phyloP scores from a whole-genome alignment of 2,113 vertebrate species.

The Mesembrinibis cayennensis region DNA sequence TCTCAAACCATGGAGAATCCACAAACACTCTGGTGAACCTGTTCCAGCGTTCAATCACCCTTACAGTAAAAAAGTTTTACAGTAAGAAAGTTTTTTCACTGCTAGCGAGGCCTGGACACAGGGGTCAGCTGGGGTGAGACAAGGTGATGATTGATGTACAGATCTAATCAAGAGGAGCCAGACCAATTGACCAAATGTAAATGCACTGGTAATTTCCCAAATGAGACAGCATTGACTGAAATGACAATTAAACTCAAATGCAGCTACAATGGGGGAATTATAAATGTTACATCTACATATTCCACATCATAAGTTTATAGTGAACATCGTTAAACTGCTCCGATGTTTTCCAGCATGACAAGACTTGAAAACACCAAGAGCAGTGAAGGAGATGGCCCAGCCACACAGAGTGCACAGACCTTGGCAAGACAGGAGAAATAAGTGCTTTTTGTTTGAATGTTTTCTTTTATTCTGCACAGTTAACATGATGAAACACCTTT shows the following conservation, averaged over 20 bases:
- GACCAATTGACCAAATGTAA: background rate
- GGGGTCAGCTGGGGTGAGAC: background rate
- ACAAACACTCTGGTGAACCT: background rate
- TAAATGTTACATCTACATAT: background rate
- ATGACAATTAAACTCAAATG: background rate
- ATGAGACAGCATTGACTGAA: background rate
- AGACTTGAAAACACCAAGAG: background rate
- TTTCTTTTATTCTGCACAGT: background rate
- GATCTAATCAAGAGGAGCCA: background rate
- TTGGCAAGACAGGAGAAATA: background rate
- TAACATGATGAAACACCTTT: conserved; percentile 29
- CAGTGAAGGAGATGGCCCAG: background rate
- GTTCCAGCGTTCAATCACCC: background rate
- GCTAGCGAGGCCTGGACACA: background rate
- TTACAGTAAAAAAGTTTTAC: background rate
- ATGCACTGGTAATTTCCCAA: background rate
- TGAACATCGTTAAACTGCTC: background rate
- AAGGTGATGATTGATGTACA: background rate
- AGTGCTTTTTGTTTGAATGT: background rate
- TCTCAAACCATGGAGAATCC: background rate
- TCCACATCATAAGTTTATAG: background rate
- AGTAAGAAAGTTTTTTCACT: background rate
- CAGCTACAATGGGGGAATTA: background rate
- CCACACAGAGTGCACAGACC: background rate
- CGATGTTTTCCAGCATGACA: background rate